Base-by-base conservation (phyloP, 2,888 invertebrate species). In the Eupithecia tripunctaria region DNA sequence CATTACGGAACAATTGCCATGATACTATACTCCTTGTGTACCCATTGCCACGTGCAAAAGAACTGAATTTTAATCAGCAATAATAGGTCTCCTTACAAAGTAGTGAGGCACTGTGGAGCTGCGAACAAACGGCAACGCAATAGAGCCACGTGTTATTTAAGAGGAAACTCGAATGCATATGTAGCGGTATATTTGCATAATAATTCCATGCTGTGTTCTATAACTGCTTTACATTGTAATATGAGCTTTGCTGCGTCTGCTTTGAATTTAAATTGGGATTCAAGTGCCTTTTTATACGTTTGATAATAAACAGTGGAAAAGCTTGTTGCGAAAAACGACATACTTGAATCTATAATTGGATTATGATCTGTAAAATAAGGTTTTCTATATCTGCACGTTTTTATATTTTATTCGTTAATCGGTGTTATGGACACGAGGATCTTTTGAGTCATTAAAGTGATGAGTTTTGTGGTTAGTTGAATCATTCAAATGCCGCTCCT, bases 101-200 rank as follows among this genome's bases (percentile, higher is more conserved):
- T 74, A 71, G 66, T 21, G 38, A 56, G 59, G 62, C 51, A 69
- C 70, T 32, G 65, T 56, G n/a, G 66, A 67, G 10, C 62, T 62
- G 60, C 27, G 18, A 32, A 32, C 27, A 8, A 32, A 32, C 29
- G 32, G 32, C 68, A 67, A 67, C 74, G 69, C 71, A 75, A 76
- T 77, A 78, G 74, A 68, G 68, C 79, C 79, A 80, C 80, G 80
- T 79, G 80, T 72, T 68, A 63, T 36, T 72, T 64, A 76, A 70
- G 77, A 80, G 78, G 80, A 80, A 80, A 76, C 76, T 78, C 71
- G 68, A 70, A 68, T 78, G 74, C 78, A 76, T 74, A 77, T 73
- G 67, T 73, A 76, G 66, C 72, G 67, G 72, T 66, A 38, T 64
- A 79, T 77, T 78, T 72, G 78, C 77, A 78, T 79, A 71, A 78